Evolutionary conservation across 2,888 invertebrate species (phyloP), one percentile per base, ranked within the genome.

Genomic region (Ischnura elegans): DNA sequence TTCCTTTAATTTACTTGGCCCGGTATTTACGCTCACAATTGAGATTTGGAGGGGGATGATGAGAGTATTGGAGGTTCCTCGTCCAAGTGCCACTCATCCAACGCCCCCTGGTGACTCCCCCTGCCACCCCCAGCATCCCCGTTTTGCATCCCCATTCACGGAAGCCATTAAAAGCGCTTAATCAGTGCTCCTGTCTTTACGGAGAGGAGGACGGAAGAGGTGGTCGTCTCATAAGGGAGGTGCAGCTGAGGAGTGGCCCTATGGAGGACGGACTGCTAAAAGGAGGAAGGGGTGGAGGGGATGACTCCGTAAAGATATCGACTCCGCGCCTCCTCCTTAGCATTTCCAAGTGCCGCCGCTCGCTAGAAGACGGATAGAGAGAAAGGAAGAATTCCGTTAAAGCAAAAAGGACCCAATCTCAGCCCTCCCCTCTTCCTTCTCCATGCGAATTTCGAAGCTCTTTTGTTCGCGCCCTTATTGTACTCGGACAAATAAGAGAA

Each of bases 381-480:
- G 51, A 51, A 51, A 51, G 51, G 8, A 19, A 36, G 76, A 6
- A 76, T 76, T 36, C 10, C 29, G 0, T 19, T 51, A 2, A 13
- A 36, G 29, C 36, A 61, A 6, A 61, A 29, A 36, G 76, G 76
- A 2, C 76, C 76, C 61, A 51, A 51, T 5, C 51, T 25, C 25
- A 25, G n/a, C n/a, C 61, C n/a, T n/a, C n/a, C 25, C n/a, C 61
- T 61, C 61, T 61, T 25, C 25, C 76, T 36, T 76, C 36, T 76
- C 76, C 36, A 76, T 76, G 36, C 36, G 76, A 29, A 76, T 36
- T 21, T 6, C 76, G 36, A 36, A 0, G 76, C 13, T 36, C 76
- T 76, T 76, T 76, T 76, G 76, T 36, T 76, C 76, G 36, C 76
- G 36, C 76, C 76, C 76, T 76, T 76, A 76, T 76, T 76, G 76